These are phyloP conservation scores for Liposcelis brunnea DNA, from an alignment of 2,888 invertebrate genomes.

Conservation along the genomic window DNA sequence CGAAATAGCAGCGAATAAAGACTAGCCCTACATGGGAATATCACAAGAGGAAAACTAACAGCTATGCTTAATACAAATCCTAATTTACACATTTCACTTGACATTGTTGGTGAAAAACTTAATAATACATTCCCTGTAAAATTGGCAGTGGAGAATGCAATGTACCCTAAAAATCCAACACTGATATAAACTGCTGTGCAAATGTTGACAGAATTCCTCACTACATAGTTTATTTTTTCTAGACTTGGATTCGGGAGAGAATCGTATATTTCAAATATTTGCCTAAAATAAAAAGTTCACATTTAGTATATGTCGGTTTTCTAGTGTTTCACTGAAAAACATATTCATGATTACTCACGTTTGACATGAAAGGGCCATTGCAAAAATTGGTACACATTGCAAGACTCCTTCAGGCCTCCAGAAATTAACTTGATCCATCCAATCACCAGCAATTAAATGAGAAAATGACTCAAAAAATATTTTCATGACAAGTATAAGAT, in stretches of 20 bases:
- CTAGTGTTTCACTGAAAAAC: conserved; percentile 7
- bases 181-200: conserved; percentile 81
- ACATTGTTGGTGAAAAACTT: conserved; percentile 62
- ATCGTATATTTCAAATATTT: conserved; percentile 85
- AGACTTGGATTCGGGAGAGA: conserved; percentile 71
- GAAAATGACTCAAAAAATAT: conserved; percentile 56
- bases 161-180: conserved; percentile 84
- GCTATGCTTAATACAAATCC: conserved; percentile 90
- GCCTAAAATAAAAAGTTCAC: conserved; percentile 33
- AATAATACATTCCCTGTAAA: conserved; percentile 77
- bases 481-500: conserved; percentile 73
- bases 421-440: conserved; percentile 51
- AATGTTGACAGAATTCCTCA: conserved; percentile 76
- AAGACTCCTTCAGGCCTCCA: conserved; percentile 76
- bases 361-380: conserved; percentile 93
- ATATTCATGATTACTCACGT: conserved; percentile 41
- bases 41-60: conserved; percentile 90
- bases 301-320: background rate
- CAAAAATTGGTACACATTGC: conserved; percentile 88
- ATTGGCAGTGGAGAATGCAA: conserved; percentile 63
- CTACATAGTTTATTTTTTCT: conserved; percentile 75
- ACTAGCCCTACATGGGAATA: conserved; percentile 90
- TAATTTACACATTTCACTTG: conserved; percentile 79
- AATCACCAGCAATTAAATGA: conserved; percentile 54
- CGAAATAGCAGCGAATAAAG: conserved; percentile 78